Base-by-base conservation (phyloP, 1,140 invertebrate genomes). In the Drosophila novamexicana region DNA sequence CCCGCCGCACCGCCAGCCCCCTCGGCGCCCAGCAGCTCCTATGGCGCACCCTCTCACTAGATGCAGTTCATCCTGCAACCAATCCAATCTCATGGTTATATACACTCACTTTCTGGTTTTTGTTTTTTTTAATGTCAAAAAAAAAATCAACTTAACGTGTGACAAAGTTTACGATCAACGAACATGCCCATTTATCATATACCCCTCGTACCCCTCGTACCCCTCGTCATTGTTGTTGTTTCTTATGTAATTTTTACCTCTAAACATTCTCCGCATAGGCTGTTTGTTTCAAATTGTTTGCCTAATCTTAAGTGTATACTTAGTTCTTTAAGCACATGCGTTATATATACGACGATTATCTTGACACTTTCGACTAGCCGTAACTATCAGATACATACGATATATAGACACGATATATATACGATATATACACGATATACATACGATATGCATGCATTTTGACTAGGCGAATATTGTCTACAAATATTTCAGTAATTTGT, bases 251-350 rank as follows among this genome's bases (percentile, higher is more conserved):
- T 79, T 72, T 32, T 89, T 83, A 88, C 79, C 84, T 88, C 83
- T 79, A 76, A 80, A 80, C 69, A 71, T 84, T 84, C 77, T 69
- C 57, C 57, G 47, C 58, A 81, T 89, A 89, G 84, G 84, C 84
- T 88, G 84, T 88, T 88, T 88, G 84, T 88, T 88, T 88, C 84
- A 88, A 84, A 77, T 89, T 89, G 67, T 88, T 89, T 88, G 74
- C 78, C 68, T 84, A 84, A 67, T 89, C 80, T 89, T 88, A 88
- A 88, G 80, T 75, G 16, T 59, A 37, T 89, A 18, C 18, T 1
- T 18, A 88, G 84, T 62, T 83, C 52, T 66, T 68, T 86, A 86
- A 89, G 79, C 84, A 71, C 59, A 89, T 88, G 83, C 83, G 83
- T 88, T 88, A 88, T 88, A 88, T 54, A 66, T 63, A 77, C 76